Base-by-base conservation (phyloP, 2,797 vertebrate species). In the Lepus oiostolus region DNA sequence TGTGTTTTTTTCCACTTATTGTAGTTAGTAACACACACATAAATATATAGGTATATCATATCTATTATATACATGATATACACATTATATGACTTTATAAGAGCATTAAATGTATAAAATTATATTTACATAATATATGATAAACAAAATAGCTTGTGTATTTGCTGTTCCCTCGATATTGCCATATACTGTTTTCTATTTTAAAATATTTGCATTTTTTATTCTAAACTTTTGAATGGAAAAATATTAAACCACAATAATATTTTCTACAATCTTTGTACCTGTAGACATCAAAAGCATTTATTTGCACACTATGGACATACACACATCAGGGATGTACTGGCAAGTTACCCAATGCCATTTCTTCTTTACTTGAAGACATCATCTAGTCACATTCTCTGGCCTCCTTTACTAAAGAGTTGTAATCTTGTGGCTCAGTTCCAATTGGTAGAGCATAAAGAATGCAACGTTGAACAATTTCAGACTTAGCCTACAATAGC, bases 181-280 rank as follows among this genome's bases (percentile, higher is more conserved):
- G 5, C 10, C 38, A n/a, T 79, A 3, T 80, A 19, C 7, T 14
- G 16, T 30, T 74, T 90, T 75, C 24, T 63, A 82, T 83, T 70
- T 75, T 60, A 92, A 92, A 50, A 68, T 35, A 77, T 26, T 77
- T 91, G 4, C 82, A 32, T 47, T 92, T 92, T 32, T 26, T 26
- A 11, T 13, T 24, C 10, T 32, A 30, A 70, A 26, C 28, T 90
- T 63, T 82, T 52, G 11, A 90, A 74, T n/a, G 74, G 19, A 83
- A 76, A 76, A 85, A 2, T 26, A 26, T 10, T 76, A 32, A 28
- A 14, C 35, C 67, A 77, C 47, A 60, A 16, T 67, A 4, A 30
- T 19, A 22, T 68, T 42, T 76, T 65, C n/a, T 91, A 75, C 68
- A 67, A 16, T 68, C 22, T 47, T 58, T 76, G 26, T n/a, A 19